Evolutionary conservation across 2,113 vertebrate species (phyloP).

Genomic region (Laticauda laticaudata): DNA sequence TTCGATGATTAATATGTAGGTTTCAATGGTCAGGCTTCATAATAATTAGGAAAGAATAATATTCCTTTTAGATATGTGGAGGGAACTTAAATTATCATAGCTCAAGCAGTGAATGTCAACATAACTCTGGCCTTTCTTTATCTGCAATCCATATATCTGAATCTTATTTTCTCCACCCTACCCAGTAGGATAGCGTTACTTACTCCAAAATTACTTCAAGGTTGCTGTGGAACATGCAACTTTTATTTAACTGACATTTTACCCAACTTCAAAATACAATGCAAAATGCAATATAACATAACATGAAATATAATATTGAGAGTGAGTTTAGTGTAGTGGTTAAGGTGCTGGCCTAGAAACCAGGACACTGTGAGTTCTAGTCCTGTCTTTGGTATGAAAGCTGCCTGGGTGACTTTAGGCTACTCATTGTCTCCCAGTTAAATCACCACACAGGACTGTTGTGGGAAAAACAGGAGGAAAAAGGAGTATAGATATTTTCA

Average conservation of each 20-base stretch:
- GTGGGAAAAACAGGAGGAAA: neutral
- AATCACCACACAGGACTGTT: neutral
- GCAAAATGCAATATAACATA: neutral
- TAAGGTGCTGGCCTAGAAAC: neutral
- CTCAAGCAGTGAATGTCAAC: constrained; percentile 17
- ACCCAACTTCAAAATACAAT: neutral
- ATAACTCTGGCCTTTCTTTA: constrained; percentile 17
- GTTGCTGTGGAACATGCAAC: constrained; percentile 14
- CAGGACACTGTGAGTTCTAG: neutral
- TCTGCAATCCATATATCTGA: constrained; percentile 14
- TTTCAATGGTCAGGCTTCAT: neutral
- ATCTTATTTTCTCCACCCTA: constrained; percentile 6
- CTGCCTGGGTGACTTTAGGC: neutral
- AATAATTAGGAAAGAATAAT: neutral
- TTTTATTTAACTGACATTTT: constrained; percentile 32
- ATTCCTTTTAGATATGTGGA: neutral
- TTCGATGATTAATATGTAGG: constrained; percentile 4
- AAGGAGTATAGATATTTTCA: neutral
- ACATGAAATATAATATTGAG: neutral
- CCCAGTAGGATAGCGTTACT: constrained; percentile 23
- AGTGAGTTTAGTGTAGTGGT: neutral
- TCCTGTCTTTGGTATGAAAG: neutral
- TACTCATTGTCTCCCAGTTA: neutral
- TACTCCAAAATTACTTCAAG: constrained; percentile 2
- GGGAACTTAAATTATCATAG: constrained; percentile 13